Conservation (phyloP, 1,140 invertebrate species). For the Brachionus sp. region DNA sequence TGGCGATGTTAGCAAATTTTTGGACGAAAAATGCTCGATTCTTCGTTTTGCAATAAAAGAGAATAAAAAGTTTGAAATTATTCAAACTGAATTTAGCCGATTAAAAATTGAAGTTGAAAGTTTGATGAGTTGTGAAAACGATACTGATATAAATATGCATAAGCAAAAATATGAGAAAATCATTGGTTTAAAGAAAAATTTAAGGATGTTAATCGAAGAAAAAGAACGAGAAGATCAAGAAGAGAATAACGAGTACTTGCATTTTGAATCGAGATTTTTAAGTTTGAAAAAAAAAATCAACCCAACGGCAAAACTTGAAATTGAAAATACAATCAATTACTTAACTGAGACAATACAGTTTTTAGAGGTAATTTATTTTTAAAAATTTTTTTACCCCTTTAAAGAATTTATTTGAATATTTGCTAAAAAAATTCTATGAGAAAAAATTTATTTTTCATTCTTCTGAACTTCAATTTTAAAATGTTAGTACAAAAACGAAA, state of each 20-base stretch:
- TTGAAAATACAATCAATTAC: neutral
- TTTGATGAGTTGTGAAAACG: neutral
- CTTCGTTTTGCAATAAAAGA: neutral
- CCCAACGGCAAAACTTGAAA: neutral
- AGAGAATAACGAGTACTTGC: neutral
- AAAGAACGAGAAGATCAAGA: neutral
- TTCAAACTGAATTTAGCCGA: neutral
- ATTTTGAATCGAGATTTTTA: neutral
- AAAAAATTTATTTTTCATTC: too few species aligned
- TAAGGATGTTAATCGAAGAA: neutral
- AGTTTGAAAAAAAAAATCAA: neutral
- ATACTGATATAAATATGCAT: neutral
- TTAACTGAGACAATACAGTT: neutral
- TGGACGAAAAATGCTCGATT: conserved; percentile 23
- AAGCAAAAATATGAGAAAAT: conserved; percentile 5
- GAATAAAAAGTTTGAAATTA: neutral
- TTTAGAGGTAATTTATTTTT: too few species aligned
- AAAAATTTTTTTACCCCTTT: too few species aligned
- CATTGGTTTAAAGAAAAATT: neutral
- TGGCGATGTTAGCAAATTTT: neutral
- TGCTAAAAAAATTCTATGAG: too few species aligned
- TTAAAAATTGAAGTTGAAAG: neutral
- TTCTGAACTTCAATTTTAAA: too few species aligned
- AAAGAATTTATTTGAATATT: too few species aligned
- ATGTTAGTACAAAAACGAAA: too few species aligned